Evolutionary conservation across 2,797 vertebrate species (phyloP).

Genomic region (Semaprochilodus insignis): DNA sequence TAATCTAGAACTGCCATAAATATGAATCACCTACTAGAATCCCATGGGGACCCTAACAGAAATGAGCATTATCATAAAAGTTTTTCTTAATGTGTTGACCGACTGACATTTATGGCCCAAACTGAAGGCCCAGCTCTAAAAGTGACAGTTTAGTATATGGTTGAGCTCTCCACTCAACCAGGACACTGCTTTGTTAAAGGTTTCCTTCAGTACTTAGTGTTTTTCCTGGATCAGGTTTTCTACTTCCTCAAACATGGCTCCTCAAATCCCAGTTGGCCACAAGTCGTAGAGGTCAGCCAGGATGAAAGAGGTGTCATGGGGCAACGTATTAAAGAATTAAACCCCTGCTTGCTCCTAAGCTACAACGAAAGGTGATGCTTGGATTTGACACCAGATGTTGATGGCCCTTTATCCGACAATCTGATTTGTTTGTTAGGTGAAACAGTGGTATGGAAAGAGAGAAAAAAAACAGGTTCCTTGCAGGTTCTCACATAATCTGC

Average conservation of each 20-base stretch:
- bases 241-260: constrained; percentile 18
- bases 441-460: not conserved
- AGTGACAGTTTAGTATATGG: not conserved
- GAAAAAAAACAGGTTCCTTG: not conserved
- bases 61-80: too few species aligned
- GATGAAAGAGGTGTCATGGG: constrained; percentile 33
- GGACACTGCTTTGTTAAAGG: not conserved
- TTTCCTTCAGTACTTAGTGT: constrained; percentile 11
- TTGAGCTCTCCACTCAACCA: not conserved
- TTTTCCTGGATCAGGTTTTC: constrained; percentile 19
- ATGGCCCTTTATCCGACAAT: not conserved
- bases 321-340: constrained; percentile 7
- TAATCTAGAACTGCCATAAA: too few species aligned
- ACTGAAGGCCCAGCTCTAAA: not conserved
- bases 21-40: too few species aligned
- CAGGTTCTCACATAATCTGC: not conserved
- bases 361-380: not conserved
- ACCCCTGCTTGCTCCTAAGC: not conserved
- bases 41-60: too few species aligned
- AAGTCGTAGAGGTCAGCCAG: constrained; percentile 31
- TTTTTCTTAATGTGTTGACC: too few species aligned
- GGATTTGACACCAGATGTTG: not conserved
- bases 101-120: too few species aligned
- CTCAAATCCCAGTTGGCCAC: constrained; percentile 12
- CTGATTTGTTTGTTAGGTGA: not conserved